Conservation (phyloP, 1,140 invertebrate genomes). For the Zophobas atratus region DNA sequence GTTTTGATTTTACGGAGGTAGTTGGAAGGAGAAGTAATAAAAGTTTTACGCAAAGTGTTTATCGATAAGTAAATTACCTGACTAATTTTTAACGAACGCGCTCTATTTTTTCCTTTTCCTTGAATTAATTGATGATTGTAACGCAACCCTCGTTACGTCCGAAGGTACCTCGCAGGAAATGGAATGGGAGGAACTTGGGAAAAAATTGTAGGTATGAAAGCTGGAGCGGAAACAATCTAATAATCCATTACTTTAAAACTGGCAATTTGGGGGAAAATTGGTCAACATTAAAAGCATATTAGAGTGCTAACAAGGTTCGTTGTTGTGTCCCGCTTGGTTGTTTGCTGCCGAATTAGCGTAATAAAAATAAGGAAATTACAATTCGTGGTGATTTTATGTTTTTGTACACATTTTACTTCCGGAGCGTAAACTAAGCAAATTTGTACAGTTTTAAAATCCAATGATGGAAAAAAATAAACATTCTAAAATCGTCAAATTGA, state of each 20-base stretch:
- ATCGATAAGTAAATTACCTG: no score
- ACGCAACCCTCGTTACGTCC: background rate
- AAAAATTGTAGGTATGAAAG: slow-evolving; percentile 7
- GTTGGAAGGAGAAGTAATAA: no score
- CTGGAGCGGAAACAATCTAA: slow-evolving; percentile 4
- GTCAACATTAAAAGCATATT: slow-evolving; percentile 7
- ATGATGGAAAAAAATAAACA: no score
- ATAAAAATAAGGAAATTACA: background rate
- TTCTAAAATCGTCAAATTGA: no score
- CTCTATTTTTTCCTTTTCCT: background rate
- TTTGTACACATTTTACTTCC: no score
- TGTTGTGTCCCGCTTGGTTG: background rate
- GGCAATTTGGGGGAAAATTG: slow-evolving; percentile 9
- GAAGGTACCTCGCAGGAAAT: background rate
- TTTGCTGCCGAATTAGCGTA: background rate
- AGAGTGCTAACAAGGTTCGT: background rate
- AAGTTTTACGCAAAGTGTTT: no score
- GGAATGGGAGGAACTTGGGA: background rate
- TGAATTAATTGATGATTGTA: background rate
- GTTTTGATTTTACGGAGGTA: no score
- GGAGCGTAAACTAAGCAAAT: no score
- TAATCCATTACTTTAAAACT: slow-evolving; percentile 3
- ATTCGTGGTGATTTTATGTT: background rate
- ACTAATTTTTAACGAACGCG: background rate
- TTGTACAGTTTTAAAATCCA: no score